These are phyloP conservation scores for Forbesichthys papilliferus DNA, from an alignment of 2,113 vertebrate species.

Conservation along the genomic window DNA sequence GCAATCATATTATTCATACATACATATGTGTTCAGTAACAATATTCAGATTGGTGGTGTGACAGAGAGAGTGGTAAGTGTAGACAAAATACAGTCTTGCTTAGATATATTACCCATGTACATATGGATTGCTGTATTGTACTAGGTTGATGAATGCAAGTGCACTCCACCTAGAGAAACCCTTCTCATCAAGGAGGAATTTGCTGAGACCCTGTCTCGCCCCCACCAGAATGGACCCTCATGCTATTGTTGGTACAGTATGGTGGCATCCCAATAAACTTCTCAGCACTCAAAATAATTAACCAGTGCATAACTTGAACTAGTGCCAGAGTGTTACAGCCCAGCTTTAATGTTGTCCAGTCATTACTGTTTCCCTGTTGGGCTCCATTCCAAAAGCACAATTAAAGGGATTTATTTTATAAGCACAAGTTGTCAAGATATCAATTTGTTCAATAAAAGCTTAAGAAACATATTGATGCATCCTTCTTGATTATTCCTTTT, in stretches of 20 bases:
- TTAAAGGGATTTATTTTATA: constrained; percentile 74
- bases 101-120: no score
- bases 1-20: no score
- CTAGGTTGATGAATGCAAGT: no score
- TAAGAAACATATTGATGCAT: constrained; percentile 43
- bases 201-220: constrained; percentile 12
- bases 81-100: no score
- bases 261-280: constrained; percentile 55
- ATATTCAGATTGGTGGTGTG: no score
- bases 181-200: constrained; percentile 2
- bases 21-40: no score
- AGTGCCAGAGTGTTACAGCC: constrained; percentile 67
- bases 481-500: constrained; percentile 2
- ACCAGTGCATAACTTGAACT: constrained; percentile 69
- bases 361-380: constrained; percentile 65
- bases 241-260: constrained; percentile 55
- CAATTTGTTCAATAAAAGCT: constrained; percentile 53
- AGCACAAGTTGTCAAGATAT: constrained; percentile 74
- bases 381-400: constrained; percentile 73
- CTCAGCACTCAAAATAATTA: constrained; percentile 75
- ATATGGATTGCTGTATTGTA: no score
- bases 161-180: neutral
- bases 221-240: constrained; percentile 14
- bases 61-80: no score
- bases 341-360: constrained; percentile 70